These are phyloP conservation scores for Apogon talboti DNA, from an alignment of 2,797 vertebrate genomes.

Conservation along the genomic window DNA sequence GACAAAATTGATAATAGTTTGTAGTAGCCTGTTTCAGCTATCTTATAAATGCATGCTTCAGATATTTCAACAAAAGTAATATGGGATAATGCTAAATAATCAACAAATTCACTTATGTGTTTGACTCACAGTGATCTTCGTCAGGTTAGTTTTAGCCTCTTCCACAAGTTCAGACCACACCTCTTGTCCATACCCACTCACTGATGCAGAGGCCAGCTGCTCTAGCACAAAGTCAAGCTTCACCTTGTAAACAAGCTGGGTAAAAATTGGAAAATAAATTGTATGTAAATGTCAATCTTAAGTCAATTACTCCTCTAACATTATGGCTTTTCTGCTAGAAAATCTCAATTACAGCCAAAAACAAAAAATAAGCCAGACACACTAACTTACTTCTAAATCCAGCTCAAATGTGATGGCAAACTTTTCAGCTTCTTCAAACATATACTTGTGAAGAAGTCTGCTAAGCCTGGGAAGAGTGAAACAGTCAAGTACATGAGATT, in stretches of 20 bases:
- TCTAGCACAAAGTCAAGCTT: slow-evolving; percentile 93
- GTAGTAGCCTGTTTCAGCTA: not conserved
- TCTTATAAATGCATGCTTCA: not conserved
- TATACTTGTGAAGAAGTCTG: slow-evolving; percentile 93
- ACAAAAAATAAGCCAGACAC: not conserved
- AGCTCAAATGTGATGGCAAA: slow-evolving; percentile 94
- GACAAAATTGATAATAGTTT: not conserved
- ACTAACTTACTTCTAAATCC: slow-evolving; percentile 89
- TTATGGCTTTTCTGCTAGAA: not conserved
- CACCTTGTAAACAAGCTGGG: slow-evolving; percentile 96
- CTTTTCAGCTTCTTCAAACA: slow-evolving; percentile 95
- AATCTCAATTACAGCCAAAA: not conserved
- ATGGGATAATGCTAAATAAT: not conserved
- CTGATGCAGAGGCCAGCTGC: slow-evolving; percentile 89
- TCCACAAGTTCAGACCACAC: slow-evolving; percentile 87
- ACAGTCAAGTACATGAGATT: not conserved
- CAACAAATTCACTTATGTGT: not conserved
- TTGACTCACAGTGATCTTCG: slow-evolving; percentile 89
- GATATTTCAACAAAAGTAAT: slow-evolving; percentile 7
- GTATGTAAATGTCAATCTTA: not conserved
- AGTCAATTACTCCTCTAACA: not conserved
- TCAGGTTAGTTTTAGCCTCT: slow-evolving; percentile 91
- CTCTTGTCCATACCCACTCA: slow-evolving; percentile 73
- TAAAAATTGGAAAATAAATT: slow-evolving; percentile 13
- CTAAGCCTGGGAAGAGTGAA: slow-evolving; percentile 84